Percentiles rank a stretch among this genome's conserved stretches.
Conservation (phyloP, 1,140 invertebrate genomes). For the Drosophila orena region DNA sequence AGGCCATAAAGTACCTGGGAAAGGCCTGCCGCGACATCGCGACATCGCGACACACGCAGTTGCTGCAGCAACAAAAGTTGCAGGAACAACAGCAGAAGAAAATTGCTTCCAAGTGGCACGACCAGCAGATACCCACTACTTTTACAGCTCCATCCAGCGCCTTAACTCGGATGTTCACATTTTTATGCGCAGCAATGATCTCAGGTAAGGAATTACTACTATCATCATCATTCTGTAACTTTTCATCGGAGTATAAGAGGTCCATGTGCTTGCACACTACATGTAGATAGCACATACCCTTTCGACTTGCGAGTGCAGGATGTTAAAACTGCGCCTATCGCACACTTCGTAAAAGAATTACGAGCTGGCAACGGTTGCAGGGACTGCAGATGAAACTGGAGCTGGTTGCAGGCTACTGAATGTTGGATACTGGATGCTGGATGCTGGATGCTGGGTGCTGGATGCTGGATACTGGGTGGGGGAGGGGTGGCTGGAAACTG, state of each 20-base stretch:
- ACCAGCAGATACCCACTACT: background rate
- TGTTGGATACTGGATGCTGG: slow-evolving; percentile 1
- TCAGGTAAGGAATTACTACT: too few relatives aligned
- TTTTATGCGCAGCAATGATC: too few relatives aligned
- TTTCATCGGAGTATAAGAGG: too few relatives aligned
- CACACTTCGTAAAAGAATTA: slow-evolving; percentile 74
- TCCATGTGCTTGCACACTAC: background rate
- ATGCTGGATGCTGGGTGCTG: slow-evolving; percentile 5
- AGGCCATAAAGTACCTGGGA: slow-evolving; percentile 78
- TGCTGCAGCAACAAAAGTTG: slow-evolving; percentile 17
- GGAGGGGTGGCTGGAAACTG: slow-evolving; percentile 1
- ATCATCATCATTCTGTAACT: too few relatives aligned
- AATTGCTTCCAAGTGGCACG: background rate
- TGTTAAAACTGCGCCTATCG: slow-evolving; percentile 50
- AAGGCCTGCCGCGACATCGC: slow-evolving; percentile 55
- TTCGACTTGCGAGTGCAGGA: background rate
- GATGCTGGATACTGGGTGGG: background rate
- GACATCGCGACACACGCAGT: slow-evolving; percentile 47
- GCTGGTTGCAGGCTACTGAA: background rate
- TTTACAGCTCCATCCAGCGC: background rate
- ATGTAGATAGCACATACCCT: background rate
- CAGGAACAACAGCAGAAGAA: slow-evolving; percentile 12
- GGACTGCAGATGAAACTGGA: slow-evolving; percentile 7
- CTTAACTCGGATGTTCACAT: too few relatives aligned
- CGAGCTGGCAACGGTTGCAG: slow-evolving; percentile 65